Conservation (phyloP, 2,797 vertebrate species). For the Peromyscus eremicus region DNA sequence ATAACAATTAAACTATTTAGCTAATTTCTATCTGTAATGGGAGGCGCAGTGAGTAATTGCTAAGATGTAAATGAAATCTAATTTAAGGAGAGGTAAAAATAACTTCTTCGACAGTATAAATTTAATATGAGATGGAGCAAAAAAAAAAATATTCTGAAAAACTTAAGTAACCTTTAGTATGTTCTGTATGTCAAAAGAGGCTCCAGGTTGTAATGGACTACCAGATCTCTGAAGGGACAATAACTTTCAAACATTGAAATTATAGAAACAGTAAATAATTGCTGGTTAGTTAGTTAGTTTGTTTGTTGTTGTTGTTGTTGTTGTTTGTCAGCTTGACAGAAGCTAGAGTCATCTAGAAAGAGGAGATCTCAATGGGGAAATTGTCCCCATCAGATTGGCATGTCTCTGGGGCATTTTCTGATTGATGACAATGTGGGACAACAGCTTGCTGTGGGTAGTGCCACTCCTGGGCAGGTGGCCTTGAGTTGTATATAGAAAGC, state of each 20-base stretch:
- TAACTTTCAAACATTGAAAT: background rate
- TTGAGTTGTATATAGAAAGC: background rate
- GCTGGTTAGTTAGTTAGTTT: background rate
- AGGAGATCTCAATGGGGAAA: background rate
- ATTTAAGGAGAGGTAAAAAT: slow-evolving; percentile 58
- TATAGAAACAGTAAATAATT: background rate
- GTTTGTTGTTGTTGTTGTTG: background rate
- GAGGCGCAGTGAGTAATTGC: background rate
- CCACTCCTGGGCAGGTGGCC: background rate
- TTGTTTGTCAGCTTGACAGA: background rate
- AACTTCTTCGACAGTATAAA: slow-evolving; percentile 16
- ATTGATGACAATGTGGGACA: background rate
- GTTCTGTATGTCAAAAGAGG: background rate
- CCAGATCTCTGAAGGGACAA: background rate
- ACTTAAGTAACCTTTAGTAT: background rate
- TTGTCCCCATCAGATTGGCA: background rate
- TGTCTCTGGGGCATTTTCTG: background rate
- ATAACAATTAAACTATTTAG: slow-evolving; percentile 17
- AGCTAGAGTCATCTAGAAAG: background rate
- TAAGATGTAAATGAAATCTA: slow-evolving; percentile 32
- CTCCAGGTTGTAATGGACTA: background rate
- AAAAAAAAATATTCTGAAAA: slow-evolving; percentile 39
- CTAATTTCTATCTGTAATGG: slow-evolving; percentile 13
- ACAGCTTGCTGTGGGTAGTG: background rate
- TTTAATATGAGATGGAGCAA: background rate